Evolutionary conservation across 2,888 invertebrate genomes (phyloP).

Genomic region (Meganola albula): DNA sequence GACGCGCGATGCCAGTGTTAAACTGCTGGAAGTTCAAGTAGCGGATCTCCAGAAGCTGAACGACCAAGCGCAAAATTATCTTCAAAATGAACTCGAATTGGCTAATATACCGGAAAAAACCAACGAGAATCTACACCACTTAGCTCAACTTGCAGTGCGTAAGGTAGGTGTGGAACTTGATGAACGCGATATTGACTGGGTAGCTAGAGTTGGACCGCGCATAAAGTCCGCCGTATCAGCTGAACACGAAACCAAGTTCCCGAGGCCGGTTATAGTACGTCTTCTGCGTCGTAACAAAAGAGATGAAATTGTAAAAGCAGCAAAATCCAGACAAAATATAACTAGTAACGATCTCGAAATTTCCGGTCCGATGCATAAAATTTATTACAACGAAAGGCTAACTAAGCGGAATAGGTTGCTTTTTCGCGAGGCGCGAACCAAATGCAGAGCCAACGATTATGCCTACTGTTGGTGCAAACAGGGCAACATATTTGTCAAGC

Average conservation of each 20-base stretch:
- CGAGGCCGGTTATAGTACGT: background rate
- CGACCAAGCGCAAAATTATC: background rate
- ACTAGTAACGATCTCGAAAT: background rate
- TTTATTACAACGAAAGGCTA: background rate
- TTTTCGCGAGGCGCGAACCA: background rate
- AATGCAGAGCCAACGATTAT: background rate
- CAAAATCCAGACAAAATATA: background rate
- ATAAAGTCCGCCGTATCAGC: background rate
- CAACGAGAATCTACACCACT: slow-evolving; percentile 1
- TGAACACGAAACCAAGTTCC: background rate
- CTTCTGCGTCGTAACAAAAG: background rate
- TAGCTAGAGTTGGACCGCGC: background rate
- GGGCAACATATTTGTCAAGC: background rate
- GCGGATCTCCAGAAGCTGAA: background rate
- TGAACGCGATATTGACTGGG: background rate
- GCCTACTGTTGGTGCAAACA: background rate
- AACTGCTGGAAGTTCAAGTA: background rate
- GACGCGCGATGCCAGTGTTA: background rate
- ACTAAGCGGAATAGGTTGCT: background rate
- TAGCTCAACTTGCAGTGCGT: background rate
- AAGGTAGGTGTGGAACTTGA: background rate
- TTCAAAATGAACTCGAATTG: slow-evolving; percentile 1
- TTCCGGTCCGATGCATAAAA: background rate
- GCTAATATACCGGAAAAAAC: background rate
- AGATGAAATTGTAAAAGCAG: background rate